Evolutionary conservation across 2,888 invertebrate genomes (phyloP), one percentile per base, ranked within the genome.

Genomic region (Hirtodrosophila cameraria): DNA sequence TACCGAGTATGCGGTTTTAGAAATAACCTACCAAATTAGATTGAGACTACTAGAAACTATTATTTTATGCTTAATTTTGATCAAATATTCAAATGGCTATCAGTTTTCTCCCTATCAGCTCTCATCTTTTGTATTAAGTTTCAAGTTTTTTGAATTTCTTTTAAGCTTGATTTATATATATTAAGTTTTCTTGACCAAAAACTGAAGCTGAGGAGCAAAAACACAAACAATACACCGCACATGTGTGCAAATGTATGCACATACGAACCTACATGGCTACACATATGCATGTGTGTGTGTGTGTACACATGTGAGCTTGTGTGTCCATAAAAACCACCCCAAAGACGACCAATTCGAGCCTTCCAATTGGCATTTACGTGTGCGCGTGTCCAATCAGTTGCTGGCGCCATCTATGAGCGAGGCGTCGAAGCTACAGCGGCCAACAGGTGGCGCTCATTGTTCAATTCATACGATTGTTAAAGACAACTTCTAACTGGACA

Each of bases 351-450:
- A 54, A 59, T 70, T 64, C 71, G 48, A 43, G 75, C 31, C 59
- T 70, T 87, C 87, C 87, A 82, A 82, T 82, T 82, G 82, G 86
- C 72, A 86, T 85, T 79, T 72, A 73, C 76, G 54, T 82, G 67
- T 87, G 86, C 83, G 87, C 82, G 78, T 75, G 78, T 75, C 75
- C 75, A 74, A 75, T 74, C 55, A 73, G 73, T 55, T 36, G 3
- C 8, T 70, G 52, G 62, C 80, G 86, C 82, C 80, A 84, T 64
- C 80, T 86, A 28, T 77, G 31, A 12, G 18, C 52, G 30, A 30
- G 31, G 3, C n/a, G 35, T 3, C 6, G 75, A 81, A 80, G 11
- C 86, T 27, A 1, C 0, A 0, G 0, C 15, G 49, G 54, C 49
- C 86, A 46, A 52, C 78, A 80, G 80, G 53, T 84, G 80, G 80